phyloP scores from a whole-genome alignment of 2,113 vertebrate genomes.

The Rhinopomastus cyanomelas region DNA sequence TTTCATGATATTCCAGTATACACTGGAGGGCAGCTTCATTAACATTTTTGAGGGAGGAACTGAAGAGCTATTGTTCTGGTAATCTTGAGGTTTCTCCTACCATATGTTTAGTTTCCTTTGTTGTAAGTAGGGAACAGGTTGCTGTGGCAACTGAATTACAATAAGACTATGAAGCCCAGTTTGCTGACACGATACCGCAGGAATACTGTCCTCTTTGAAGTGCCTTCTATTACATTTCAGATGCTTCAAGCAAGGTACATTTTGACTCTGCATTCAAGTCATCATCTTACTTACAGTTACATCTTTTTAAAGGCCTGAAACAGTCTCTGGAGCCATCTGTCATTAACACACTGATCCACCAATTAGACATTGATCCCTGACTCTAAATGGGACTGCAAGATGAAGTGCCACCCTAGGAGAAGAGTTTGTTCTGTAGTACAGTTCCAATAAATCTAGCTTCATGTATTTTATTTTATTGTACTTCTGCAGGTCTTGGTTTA shows the following conservation, averaged over 20 bases:
- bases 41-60: not conserved
- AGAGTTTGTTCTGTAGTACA: not conserved
- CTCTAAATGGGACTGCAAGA: not conserved
- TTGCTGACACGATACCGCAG: not conserved
- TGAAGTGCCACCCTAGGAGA: not conserved
- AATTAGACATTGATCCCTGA: not conserved
- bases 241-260: not conserved
- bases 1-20: not conserved
- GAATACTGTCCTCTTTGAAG: not conserved
- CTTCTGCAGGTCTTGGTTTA: not conserved
- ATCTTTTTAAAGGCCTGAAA: not conserved
- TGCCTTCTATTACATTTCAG: not conserved
- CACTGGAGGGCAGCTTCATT: not conserved
- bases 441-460: not conserved
- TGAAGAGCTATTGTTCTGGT: conserved; percentile 1
- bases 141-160: conserved; percentile 42
- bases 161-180: not conserved
- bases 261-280: not conserved
- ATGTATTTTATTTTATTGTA: not conserved
- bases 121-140: conserved; percentile 41
- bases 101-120: conserved; percentile 50
- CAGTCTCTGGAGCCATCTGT: not conserved
- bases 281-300: not conserved
- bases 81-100: conserved; percentile 27
- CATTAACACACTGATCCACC: not conserved